Conservation (phyloP, 2,113 vertebrate species). For the Pao palembangensis region DNA sequence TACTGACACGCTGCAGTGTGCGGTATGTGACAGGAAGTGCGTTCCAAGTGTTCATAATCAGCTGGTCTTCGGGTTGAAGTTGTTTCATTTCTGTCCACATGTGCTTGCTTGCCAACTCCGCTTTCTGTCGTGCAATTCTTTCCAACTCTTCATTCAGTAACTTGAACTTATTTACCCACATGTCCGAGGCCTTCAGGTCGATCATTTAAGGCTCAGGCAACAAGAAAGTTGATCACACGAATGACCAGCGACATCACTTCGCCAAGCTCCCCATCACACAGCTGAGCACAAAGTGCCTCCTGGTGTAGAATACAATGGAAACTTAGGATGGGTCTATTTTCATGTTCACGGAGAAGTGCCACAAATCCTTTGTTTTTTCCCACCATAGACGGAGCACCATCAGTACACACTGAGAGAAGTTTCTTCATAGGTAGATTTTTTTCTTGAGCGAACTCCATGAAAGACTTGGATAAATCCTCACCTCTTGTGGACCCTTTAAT, state of each 20-base stretch:
- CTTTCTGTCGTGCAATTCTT: conserved; percentile 15
- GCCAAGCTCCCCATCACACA: conserved; percentile 45
- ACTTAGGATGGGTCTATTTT: conserved; percentile 46
- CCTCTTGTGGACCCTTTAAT: conserved; percentile 54
- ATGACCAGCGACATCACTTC: conserved; percentile 59
- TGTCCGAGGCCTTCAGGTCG: conserved; percentile 12
- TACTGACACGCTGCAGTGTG: conserved; percentile 28
- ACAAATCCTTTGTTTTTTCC: conserved; percentile 43
- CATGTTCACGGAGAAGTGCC: conserved; percentile 46
- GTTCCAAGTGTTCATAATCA: conserved; percentile 28
- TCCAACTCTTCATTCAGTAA: conserved; percentile 29
- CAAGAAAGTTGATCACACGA: conserved; percentile 29
- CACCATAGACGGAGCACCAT: conserved; percentile 34
- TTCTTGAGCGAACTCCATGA: conserved; percentile 4
- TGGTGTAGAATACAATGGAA: conserved; percentile 51
- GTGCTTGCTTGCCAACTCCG: conserved; percentile 13
- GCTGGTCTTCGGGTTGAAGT: conserved; percentile 31
- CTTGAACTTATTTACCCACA: conserved; percentile 20
- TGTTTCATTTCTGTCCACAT: conserved; percentile 28
- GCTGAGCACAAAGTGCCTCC: conserved; percentile 51
- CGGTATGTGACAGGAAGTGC: conserved; percentile 22
- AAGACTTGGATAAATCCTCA: conserved; percentile 49
- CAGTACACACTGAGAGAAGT: conserved; percentile 34
- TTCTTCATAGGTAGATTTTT: conserved; percentile 41
- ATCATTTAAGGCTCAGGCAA: conserved; percentile 34